Evolutionary conservation across 2,797 vertebrate species (phyloP).

Genomic region (Acomys russatus): DNA sequence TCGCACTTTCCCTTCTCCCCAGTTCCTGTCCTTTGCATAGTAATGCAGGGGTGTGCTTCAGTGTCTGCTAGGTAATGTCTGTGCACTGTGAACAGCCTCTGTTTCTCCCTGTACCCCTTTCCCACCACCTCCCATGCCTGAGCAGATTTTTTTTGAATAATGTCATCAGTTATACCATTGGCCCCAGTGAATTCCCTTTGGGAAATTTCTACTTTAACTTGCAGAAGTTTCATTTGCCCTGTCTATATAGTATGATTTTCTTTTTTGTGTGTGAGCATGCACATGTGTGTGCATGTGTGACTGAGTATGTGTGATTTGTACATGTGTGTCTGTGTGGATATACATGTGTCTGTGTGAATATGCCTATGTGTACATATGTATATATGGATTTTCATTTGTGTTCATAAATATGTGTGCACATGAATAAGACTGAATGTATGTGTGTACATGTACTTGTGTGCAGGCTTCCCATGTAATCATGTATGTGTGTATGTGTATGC

Average conservation of each 20-base stretch:
- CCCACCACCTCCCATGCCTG: background rate
- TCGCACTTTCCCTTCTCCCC: background rate
- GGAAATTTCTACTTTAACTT: background rate
- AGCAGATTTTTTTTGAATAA: background rate
- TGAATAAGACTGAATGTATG: background rate
- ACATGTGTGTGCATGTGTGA: background rate
- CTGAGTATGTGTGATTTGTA: background rate
- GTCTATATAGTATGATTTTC: background rate
- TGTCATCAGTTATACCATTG: constrained; percentile 28
- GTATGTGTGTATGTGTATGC: no score
- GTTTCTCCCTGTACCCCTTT: background rate
- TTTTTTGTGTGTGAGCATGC: background rate
- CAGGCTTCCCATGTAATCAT: background rate
- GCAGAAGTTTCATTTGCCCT: background rate
- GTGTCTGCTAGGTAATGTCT: background rate
- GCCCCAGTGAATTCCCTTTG: background rate
- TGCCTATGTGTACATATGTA: no score
- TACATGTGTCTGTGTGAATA: no score
- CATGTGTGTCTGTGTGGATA: background rate
- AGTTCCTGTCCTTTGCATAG: background rate
- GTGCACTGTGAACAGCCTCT: background rate
- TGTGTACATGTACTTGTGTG: background rate
- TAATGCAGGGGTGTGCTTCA: background rate
- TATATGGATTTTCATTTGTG: background rate
- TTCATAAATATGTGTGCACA: background rate